A percentile compares a stretch with the other conserved stretches of the same genome.
Conservation (phyloP, 2,888 invertebrate genomes). For the Cetonia aurata region DNA sequence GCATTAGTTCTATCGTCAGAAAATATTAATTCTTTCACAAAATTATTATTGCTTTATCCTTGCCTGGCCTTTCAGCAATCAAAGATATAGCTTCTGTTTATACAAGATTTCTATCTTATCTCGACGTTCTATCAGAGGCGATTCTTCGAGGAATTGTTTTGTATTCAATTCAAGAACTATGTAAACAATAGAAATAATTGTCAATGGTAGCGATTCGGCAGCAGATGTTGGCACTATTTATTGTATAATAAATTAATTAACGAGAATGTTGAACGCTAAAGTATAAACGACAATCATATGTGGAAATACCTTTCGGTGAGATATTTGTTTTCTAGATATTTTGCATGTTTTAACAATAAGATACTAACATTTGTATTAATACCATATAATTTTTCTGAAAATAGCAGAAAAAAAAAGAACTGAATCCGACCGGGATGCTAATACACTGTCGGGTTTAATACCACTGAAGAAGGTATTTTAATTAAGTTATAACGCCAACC, state of each 20-base stretch:
- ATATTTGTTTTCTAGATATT: conserved; percentile 34
- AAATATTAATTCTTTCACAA: conserved; percentile 4
- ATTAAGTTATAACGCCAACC: conserved; percentile 35
- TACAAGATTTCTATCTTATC: conserved; percentile 7
- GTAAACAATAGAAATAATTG: conserved; percentile 37
- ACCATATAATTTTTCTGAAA: conserved; percentile 2
- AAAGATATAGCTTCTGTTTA: background rate
- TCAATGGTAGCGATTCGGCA: conserved; percentile 20
- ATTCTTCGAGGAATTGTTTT: conserved; percentile 9
- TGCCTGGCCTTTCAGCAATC: background rate
- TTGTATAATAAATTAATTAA: conserved; percentile 28
- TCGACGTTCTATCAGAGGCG: conserved; percentile 22
- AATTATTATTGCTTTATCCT: conserved; percentile 17
- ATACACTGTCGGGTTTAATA: conserved; percentile 14
- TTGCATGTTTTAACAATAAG: conserved; percentile 37
- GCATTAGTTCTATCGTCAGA: no score
- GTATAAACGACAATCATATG: background rate
- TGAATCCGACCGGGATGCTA: background rate
- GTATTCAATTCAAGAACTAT: conserved; percentile 1
- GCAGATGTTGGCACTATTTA: conserved; percentile 24
- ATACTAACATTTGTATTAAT: conserved; percentile 27
- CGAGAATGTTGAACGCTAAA: background rate
- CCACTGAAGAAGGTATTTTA: conserved; percentile 25
- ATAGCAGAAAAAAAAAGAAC: background rate
- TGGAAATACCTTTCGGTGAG: conserved; percentile 10